Percentiles rank a stretch among this genome's conserved stretches.
phyloP scores from a whole-genome alignment of 1,140 invertebrate species.

The Coptotermes formosanus region DNA sequence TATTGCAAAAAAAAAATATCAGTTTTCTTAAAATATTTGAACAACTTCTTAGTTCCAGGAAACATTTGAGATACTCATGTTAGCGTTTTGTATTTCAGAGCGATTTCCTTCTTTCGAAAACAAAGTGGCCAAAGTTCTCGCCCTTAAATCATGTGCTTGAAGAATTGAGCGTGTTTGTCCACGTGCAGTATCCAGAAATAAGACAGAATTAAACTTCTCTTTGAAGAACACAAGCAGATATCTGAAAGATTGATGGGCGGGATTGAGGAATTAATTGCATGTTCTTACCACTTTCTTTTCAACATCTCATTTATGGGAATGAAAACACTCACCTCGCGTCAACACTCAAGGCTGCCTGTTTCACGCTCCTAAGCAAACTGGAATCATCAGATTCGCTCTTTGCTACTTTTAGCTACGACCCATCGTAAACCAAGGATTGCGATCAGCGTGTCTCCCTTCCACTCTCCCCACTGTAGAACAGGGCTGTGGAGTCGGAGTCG shows the following conservation, averaged over 20 bases:
- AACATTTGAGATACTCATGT: no score
- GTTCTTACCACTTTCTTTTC: neutral
- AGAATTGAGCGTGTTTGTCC: neutral
- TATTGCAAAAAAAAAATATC: no score
- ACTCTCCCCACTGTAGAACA: no score
- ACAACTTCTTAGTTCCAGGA: no score
- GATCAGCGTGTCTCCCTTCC: no score
- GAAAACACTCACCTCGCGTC: neutral
- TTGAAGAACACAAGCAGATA: neutral
- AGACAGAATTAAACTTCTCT: neutral
- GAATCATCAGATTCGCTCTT: neutral
- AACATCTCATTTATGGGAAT: neutral
- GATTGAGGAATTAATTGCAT: neutral
- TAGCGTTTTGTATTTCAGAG: no score
- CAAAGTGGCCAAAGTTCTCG: no score
- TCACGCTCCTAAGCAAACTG: neutral
- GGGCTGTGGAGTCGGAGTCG: no score
- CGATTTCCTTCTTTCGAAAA: no score
- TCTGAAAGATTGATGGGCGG: neutral
- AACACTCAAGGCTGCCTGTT: neutral
- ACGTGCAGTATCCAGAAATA: neutral
- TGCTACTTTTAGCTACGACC: neutral
- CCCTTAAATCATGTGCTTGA: no score
- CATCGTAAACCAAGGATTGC: no score
- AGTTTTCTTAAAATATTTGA: no score